Conservation (phyloP, 2,113 vertebrate genomes). For the Hippopotamus amphibius region DNA sequence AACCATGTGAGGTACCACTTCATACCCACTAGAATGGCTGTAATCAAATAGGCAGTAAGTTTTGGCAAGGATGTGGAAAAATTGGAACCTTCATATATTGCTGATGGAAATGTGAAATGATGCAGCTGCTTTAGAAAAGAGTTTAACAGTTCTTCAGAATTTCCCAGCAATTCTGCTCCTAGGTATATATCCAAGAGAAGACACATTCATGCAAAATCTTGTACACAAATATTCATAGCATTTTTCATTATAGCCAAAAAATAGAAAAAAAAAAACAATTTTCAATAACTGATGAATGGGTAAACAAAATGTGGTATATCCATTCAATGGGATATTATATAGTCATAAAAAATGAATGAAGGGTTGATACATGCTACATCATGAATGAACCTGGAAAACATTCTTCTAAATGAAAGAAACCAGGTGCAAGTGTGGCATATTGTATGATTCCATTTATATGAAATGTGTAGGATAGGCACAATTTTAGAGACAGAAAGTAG, state of each 20-base stretch:
- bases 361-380: background rate
- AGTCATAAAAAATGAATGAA: background rate
- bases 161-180: background rate
- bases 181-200: background rate
- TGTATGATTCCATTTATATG: background rate
- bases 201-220: background rate
- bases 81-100: background rate
- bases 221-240: background rate
- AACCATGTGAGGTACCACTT: background rate
- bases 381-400: background rate
- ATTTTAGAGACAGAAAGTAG: background rate
- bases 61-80: slow-evolving; percentile 10
- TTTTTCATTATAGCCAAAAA: background rate
- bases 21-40: background rate
- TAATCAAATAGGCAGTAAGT: background rate
- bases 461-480: background rate
- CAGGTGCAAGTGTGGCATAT: background rate
- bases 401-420: background rate
- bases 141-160: background rate
- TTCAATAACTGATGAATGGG: background rate
- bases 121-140: background rate
- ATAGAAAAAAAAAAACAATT: background rate
- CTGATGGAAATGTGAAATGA: slow-evolving; percentile 1
- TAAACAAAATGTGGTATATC: background rate
- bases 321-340: background rate